Percentiles rank a stretch among this genome's conserved stretches.
Conservation (phyloP, 2,113 vertebrate species). For the Myodes glareolus region DNA sequence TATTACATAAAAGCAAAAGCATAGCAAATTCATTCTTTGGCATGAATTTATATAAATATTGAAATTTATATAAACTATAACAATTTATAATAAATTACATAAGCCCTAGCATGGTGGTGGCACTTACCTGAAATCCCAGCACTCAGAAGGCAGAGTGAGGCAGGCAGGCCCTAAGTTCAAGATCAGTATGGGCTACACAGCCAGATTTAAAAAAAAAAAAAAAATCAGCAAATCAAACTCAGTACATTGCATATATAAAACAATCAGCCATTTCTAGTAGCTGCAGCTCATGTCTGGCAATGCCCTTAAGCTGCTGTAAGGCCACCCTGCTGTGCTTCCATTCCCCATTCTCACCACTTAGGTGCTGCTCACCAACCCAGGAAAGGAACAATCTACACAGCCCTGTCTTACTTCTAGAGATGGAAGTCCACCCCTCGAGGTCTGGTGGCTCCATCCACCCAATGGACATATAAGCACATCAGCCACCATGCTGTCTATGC, state of each 20-base stretch:
- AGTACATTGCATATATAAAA: background rate
- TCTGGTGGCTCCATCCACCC: too few species aligned
- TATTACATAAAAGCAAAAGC: background rate
- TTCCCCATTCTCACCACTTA: background rate
- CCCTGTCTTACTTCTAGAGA: background rate
- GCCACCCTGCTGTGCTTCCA: background rate
- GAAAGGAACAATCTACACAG: background rate
- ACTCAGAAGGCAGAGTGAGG: background rate
- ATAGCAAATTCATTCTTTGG: background rate
- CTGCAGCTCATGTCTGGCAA: fast-evolving
- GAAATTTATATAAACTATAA: background rate
- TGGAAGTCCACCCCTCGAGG: too few species aligned
- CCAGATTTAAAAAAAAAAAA: background rate
- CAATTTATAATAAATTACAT: background rate
- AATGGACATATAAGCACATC: too few species aligned
- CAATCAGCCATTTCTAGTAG: background rate
- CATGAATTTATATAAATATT: background rate
- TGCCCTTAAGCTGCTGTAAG: fast-evolving
- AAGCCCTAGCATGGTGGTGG: background rate
- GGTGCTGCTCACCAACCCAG: background rate
- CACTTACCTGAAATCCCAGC: background rate
- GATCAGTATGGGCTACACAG: background rate
- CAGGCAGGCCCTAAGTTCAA: background rate
- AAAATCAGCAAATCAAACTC: background rate
- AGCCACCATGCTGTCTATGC: background rate